A percentile compares a stretch with the other conserved stretches of the same genome.
These are phyloP conservation scores for Mixornis gularis DNA, from an alignment of 2,113 vertebrate genomes.

Conservation along the genomic window DNA sequence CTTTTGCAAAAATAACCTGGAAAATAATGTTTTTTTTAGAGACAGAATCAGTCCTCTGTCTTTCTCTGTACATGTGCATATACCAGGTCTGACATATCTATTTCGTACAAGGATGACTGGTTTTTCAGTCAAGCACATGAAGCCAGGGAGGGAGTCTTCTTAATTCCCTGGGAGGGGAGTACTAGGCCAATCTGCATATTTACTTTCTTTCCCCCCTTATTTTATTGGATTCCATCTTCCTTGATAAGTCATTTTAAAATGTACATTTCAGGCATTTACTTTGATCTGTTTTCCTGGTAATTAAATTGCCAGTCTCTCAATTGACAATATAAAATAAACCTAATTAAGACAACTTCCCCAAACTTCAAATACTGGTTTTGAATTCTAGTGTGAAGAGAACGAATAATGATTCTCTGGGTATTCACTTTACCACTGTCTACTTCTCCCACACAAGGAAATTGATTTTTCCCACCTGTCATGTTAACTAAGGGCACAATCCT, in stretches of 20 bases:
- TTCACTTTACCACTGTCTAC: slow-evolving; percentile 17
- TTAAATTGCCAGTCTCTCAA: slow-evolving; percentile 53
- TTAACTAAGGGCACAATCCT: slow-evolving; percentile 25
- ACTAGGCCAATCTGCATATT: not conserved
- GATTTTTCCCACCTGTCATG: slow-evolving; percentile 51
- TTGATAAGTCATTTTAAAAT: slow-evolving; percentile 31
- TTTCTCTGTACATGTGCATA: not conserved
- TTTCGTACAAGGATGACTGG: not conserved
- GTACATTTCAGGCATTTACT: slow-evolving; percentile 36
- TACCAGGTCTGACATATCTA: not conserved
- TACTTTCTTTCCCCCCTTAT: not conserved
- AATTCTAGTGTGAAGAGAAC: slow-evolving; percentile 39
- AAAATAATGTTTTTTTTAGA: not conserved
- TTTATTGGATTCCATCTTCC: slow-evolving; percentile 36
- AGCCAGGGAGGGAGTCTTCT: not conserved
- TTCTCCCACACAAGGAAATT: slow-evolving; percentile 2
- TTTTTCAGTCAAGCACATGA: not conserved
- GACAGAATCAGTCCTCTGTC: not conserved
- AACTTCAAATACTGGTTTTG: slow-evolving; percentile 51
- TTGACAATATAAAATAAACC: slow-evolving; percentile 42
- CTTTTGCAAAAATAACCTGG: not conserved
- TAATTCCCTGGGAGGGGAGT: not conserved
- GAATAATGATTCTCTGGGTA: slow-evolving; percentile 1
- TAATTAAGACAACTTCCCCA: slow-evolving; percentile 52
- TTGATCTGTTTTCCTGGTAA: slow-evolving; percentile 52